Conservation (phyloP, 2,113 vertebrate genomes). For the Cranoglanis bouderius region DNA sequence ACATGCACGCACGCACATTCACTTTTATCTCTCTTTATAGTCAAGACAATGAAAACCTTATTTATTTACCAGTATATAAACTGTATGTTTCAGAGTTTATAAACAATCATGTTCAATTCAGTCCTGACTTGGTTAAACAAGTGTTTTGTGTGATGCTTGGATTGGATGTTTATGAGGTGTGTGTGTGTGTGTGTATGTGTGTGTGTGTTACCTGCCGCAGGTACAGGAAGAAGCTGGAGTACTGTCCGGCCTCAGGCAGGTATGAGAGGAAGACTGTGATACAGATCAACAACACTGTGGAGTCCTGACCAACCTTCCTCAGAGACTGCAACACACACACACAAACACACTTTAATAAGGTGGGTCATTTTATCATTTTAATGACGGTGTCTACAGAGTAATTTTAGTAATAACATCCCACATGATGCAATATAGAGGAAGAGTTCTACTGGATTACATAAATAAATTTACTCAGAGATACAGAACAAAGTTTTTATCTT, state of each 20-base stretch:
- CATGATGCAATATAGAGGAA: background rate
- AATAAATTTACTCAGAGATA: no score
- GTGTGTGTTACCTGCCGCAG: conserved; percentile 80
- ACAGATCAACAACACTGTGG: conserved; percentile 90
- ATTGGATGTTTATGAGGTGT: background rate
- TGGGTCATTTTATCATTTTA: no score
- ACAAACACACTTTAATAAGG: background rate
- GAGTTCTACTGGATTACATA: no score
- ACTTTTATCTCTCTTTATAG: background rate
- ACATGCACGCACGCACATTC: no score
- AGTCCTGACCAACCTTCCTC: conserved; percentile 90
- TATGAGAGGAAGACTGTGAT: conserved; percentile 93
- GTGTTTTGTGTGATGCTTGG: background rate
- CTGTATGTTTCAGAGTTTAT: no score
- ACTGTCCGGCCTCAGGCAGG: conserved; percentile 90
- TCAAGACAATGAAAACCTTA: background rate
- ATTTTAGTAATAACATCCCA: no score
- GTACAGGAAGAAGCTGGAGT: conserved; percentile 94
- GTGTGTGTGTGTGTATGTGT: background rate
- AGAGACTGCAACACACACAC: conserved; percentile 74
- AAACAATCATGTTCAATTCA: no score
- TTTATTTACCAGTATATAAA: no score
- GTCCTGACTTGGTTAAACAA: no score
- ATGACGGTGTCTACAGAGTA: no score
- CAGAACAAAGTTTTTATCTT: no score